Evolutionary conservation across 2,888 invertebrate genomes (phyloP).

Genomic region (Hypena proboscidalis): DNA sequence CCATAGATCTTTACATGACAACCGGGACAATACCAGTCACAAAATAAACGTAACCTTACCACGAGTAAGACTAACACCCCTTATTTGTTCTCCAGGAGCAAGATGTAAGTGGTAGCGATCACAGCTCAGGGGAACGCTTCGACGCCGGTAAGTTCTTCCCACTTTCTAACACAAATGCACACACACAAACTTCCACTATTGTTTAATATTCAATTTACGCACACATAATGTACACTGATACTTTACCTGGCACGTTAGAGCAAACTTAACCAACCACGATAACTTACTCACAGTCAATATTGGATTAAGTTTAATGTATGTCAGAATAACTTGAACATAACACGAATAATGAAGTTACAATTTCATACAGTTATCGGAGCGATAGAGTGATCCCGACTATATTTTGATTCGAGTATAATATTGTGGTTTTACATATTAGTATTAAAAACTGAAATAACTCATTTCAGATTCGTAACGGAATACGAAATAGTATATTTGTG

Average conservation of each 20-base stretch:
- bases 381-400: no score
- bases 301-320: constrained; percentile 25
- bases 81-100: constrained; percentile 58
- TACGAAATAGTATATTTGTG: no score
- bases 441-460: no score
- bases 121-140: constrained; percentile 59
- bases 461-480: no score
- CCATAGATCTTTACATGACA: no score
- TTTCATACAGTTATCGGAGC: no score
- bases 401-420: no score
- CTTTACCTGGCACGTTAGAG: constrained; percentile 41
- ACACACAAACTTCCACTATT: constrained; percentile 34
- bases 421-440: no score
- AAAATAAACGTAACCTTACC: no score
- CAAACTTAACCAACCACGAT: constrained; percentile 19
- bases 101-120: constrained; percentile 60
- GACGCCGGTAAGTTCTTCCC: constrained; percentile 61
- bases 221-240: constrained; percentile 42
- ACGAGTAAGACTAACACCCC: no score
- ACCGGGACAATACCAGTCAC: no score
- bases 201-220: constrained; percentile 40
- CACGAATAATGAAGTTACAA: not conserved
- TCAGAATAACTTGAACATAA: not conserved
- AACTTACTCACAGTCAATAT: constrained; percentile 36
- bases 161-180: constrained; percentile 25